A percentile compares a stretch with the other conserved stretches of the same genome.
phyloP scores from a whole-genome alignment of 2,797 vertebrate genomes.

The Cirrhinus molitorella region DNA sequence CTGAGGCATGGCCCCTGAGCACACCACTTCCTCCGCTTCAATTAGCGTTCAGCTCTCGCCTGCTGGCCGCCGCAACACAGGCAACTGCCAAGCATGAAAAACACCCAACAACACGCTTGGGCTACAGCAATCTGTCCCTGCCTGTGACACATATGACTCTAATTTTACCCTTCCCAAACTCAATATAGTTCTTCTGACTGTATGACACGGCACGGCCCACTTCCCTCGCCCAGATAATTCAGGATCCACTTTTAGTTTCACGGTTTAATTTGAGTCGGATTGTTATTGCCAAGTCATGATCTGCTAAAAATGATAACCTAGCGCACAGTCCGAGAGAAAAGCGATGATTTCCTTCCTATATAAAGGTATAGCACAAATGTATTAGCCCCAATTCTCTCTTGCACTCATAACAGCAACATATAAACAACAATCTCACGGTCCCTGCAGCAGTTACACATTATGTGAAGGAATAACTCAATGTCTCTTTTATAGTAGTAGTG shows the following conservation, averaged over 20 bases:
- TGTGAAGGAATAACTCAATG: neutral
- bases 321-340: neutral
- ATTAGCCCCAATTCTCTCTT: neutral
- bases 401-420: neutral
- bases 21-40: slow-evolving; percentile 56
- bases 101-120: slow-evolving; percentile 34
- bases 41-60: slow-evolving; percentile 62
- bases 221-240: slow-evolving; percentile 35
- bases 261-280: slow-evolving; percentile 13
- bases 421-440: neutral
- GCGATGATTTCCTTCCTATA: neutral
- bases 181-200: slow-evolving; percentile 29
- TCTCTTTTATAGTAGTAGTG: neutral
- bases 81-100: slow-evolving; percentile 49
- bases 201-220: slow-evolving; percentile 35
- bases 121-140: slow-evolving; percentile 39
- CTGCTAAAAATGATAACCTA: neutral
- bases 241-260: slow-evolving; percentile 26
- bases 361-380: neutral
- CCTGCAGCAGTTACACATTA: neutral
- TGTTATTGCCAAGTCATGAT: slow-evolving; percentile 19
- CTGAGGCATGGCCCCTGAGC: slow-evolving; percentile 43
- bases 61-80: slow-evolving; percentile 38
- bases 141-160: slow-evolving; percentile 40
- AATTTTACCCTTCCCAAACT: slow-evolving; percentile 40